Conservation (phyloP, 2,113 vertebrate genomes). For the Phylloscopus trochiloides region DNA sequence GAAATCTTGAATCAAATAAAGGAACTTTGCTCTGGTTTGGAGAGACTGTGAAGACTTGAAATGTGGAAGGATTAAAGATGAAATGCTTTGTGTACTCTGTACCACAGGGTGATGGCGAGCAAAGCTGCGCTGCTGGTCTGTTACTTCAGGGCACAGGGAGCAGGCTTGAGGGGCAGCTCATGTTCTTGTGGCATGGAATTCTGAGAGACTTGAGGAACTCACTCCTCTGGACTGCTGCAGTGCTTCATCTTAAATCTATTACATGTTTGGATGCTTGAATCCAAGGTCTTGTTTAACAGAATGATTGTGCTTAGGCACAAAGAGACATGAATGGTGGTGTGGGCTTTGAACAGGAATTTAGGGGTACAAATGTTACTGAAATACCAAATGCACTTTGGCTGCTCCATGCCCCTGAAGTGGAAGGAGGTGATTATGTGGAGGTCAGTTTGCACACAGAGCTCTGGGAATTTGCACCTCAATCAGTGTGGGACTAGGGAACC, state of each 20-base stretch:
- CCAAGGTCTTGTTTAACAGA: background rate
- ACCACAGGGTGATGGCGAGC: background rate
- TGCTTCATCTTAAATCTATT: background rate
- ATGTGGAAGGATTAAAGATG: background rate
- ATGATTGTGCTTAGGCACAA: background rate
- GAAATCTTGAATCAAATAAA: background rate
- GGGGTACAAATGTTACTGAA: background rate
- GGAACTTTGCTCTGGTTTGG: background rate
- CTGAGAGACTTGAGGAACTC: background rate
- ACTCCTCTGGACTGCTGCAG: background rate
- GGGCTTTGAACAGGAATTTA: background rate
- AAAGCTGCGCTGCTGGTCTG: background rate
- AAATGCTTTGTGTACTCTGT: background rate
- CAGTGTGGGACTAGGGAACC: background rate
- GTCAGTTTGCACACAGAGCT: background rate
- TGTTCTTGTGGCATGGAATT: background rate
- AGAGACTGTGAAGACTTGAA: background rate
- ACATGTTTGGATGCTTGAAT: background rate
- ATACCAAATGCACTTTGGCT: background rate
- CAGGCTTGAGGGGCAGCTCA: background rate
- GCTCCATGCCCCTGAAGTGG: rapidly evolving
- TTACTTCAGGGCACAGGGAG: background rate
- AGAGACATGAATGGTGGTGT: background rate
- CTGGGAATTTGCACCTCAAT: background rate
- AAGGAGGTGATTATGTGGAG: rapidly evolving